Evolutionary conservation across 2,113 vertebrate genomes (phyloP), one percentile per base, ranked within the genome.

Genomic region (Meriones unguiculatus): DNA sequence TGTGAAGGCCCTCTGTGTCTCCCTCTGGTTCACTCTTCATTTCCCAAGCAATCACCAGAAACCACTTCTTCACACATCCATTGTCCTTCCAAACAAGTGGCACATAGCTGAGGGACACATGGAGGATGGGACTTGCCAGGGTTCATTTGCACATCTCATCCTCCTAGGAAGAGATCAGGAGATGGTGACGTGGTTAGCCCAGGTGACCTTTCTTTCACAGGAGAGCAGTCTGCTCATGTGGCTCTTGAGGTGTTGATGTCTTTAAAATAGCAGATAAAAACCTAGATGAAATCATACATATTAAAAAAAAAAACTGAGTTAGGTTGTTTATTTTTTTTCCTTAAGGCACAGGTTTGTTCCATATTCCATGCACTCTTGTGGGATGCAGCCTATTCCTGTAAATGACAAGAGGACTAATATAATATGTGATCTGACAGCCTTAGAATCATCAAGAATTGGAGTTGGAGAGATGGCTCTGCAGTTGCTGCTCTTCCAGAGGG

Each of bases 261-360:
- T 78, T 95, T 84, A 25, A 84, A 73, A n/a, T n/a, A 35, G 84
- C 32, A 94, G 67, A 70, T 69, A 70, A 90, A 85, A 82, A 54
- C 11, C 6, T 91, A 92, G 65, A 18, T 57, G 52, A 84, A 35
- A 57, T 32, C 35, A 10, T 22, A 17, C 12, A 15, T 57, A 6
- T 87, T 80, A 50, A 94, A 46, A 46, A 46, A 46, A 46, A 46
- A 72, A 84, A 89, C 1, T 10, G 72, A 38, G 25, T 70, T 69
- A 30, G 59, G 69, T 46, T 11, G 52, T 86, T 80, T 38, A 17
- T 64, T 38, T 28, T 67, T 86, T 67, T 85, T 20, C 57, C 91
- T 97, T 90, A 57, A 91, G 80, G 65, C 15, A 95, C 41, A n/a
- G 32, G 64, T 75, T 62, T 88, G 30, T 84, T 89, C 69, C 72